phyloP scores from a whole-genome alignment of 2,888 invertebrate genomes.

The Cosmopolites sordidus region DNA sequence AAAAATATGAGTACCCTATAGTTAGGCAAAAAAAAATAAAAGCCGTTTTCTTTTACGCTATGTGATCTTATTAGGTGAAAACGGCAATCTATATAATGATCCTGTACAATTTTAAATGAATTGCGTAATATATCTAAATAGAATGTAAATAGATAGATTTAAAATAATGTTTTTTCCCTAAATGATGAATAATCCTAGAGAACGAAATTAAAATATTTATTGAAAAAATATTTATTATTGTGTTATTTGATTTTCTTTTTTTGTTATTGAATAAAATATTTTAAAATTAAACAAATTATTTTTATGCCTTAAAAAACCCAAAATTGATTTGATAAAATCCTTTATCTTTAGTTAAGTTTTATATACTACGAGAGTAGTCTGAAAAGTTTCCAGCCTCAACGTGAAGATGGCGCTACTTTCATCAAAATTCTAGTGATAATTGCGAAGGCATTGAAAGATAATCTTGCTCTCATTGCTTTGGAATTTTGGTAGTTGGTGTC shows the following conservation, averaged over 20 bases:
- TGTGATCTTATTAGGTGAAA: conserved; percentile 1
- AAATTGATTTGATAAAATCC: no score
- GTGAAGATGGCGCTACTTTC: no score
- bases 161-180: neutral
- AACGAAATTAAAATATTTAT: neutral
- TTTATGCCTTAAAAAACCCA: no score
- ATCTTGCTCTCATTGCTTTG: no score
- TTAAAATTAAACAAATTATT: neutral
- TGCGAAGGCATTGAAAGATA: no score
- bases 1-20: conserved; percentile 1
- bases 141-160: conserved; percentile 12
- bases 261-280: conserved; percentile 1
- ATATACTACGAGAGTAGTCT: no score
- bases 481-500: no score
- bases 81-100: conserved; percentile 10
- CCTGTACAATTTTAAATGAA: conserved; percentile 23
- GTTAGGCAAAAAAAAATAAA: neutral
- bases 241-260: neutral
- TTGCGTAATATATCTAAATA: conserved; percentile 25
- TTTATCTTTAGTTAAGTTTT: no score
- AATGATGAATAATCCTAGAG: neutral
- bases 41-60: neutral
- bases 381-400: no score
- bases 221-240: neutral
- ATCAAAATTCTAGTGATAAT: no score